Conservation (phyloP, 2,888 invertebrate genomes). For the Dioctria rufipes region DNA sequence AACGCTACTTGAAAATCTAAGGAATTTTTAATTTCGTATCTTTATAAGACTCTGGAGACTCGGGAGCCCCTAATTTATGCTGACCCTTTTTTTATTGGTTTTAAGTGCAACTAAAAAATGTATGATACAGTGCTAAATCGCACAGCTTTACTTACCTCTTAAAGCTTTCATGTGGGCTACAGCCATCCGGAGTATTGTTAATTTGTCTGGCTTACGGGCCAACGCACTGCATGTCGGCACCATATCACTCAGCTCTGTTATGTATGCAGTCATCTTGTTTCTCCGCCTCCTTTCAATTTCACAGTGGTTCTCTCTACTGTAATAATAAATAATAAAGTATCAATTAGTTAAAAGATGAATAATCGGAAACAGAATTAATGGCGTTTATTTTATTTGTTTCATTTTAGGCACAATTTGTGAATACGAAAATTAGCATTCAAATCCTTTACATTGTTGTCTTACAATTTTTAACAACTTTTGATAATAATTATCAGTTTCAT, state of each 20-base stretch:
- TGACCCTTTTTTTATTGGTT: background rate
- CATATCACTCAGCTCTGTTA: conserved; percentile 99
- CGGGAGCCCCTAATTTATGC: conserved; percentile 36
- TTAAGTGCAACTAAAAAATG: background rate
- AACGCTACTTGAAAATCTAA: conserved; percentile 7
- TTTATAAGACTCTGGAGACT: background rate
- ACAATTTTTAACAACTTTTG: too few relatives aligned
- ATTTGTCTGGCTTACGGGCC: conserved; percentile 98
- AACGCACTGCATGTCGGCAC: conserved; percentile 98
- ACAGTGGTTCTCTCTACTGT: conserved; percentile 97
- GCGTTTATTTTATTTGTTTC: too few relatives aligned
- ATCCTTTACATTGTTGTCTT: too few relatives aligned
- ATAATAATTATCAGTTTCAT: too few relatives aligned
- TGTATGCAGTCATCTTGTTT: conserved; percentile 99
- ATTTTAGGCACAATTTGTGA: too few relatives aligned
- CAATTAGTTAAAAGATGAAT: too few relatives aligned
- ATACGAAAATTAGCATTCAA: too few relatives aligned
- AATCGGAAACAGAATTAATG: too few relatives aligned
- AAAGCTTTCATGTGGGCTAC: conserved; percentile 99
- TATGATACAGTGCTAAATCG: background rate
- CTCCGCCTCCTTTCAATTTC: conserved; percentile 98
- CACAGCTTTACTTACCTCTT: conserved; percentile 78
- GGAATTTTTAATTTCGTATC: conserved; percentile 46
- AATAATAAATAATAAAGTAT: conserved; percentile 64
- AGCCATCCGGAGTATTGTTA: conserved; percentile 99